A percentile compares a stretch with the other conserved stretches of the same genome.
phyloP scores from a whole-genome alignment of 2,113 vertebrate genomes.

The Pagrus major region DNA sequence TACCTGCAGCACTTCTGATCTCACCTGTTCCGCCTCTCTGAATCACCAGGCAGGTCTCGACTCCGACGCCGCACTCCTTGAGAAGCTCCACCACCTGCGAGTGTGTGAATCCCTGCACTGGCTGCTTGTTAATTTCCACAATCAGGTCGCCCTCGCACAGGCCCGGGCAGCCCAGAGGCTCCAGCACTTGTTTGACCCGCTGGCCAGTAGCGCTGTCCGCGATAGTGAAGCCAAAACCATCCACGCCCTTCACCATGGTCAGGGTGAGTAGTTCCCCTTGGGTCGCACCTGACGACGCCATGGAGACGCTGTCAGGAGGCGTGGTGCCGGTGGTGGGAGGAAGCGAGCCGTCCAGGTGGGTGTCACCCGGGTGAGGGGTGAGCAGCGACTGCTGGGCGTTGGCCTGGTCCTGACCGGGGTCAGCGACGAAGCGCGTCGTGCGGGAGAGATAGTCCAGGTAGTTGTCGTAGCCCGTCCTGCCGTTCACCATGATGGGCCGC shows the following conservation, averaged over 20 bases:
- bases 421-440: conserved; percentile 90
- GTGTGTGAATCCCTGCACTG: conserved; percentile 93
- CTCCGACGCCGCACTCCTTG: conserved; percentile 95
- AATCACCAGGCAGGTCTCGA: conserved; percentile 93
- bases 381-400: conserved; percentile 87
- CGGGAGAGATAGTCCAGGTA: conserved; percentile 98
- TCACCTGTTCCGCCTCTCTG: conserved; percentile 91
- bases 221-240: conserved; percentile 98
- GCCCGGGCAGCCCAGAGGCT: conserved; percentile 96
- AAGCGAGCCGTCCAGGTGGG: conserved; percentile 93
- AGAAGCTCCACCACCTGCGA: conserved; percentile 98
- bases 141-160: conserved; percentile 98
- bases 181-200: conserved; percentile 97
- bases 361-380: conserved; percentile 91
- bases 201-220: conserved; percentile 96
- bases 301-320: conserved; percentile 92
- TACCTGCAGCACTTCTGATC: conserved; percentile 13
- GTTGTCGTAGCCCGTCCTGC: conserved; percentile 95
- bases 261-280: conserved; percentile 96
- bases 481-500: conserved; percentile 94
- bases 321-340: conserved; percentile 84
- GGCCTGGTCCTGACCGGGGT: conserved; percentile 84
- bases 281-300: conserved; percentile 95
- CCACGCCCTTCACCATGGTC: conserved; percentile 97
- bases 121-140: conserved; percentile 97